These are phyloP conservation scores for Bathynomus jamesi DNA, from an alignment of 1,140 invertebrate species.

Conservation along the genomic window DNA sequence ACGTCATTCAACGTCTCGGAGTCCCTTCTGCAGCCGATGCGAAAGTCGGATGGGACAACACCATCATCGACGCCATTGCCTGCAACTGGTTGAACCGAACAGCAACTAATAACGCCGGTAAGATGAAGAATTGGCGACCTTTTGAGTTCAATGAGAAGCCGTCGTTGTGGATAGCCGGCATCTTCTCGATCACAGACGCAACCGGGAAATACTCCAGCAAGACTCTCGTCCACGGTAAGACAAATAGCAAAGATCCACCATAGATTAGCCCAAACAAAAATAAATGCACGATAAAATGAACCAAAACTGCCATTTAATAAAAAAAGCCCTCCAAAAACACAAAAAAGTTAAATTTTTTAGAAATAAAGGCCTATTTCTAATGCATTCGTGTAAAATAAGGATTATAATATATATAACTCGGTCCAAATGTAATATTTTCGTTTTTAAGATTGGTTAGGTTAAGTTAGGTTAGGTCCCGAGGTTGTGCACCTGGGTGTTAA, in stretches of 20 bases:
- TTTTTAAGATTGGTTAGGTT: no score
- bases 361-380: no score
- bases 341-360: no score
- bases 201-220: background rate
- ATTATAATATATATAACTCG: no score
- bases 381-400: no score
- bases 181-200: slow-evolving; percentile 4
- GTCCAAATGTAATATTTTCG: no score
- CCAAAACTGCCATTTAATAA: no score
- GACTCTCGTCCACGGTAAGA: slow-evolving; percentile 6
- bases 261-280: background rate
- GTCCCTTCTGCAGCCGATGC: background rate
- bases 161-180: slow-evolving; percentile 7
- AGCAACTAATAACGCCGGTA: background rate
- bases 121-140: background rate
- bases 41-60: slow-evolving; percentile 8
- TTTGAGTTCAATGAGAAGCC: slow-evolving; percentile 6
- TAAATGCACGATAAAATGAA: background rate
- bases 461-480: no score
- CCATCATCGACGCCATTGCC: slow-evolving; percentile 2
- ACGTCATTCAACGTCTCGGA: background rate
- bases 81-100: slow-evolving; percentile 6
- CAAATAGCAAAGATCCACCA: background rate
- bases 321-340: no score
- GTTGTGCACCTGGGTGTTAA: no score